Evolutionary conservation across 2,797 vertebrate species (phyloP), one percentile per base, ranked within the genome.

Genomic region (Mastacembelus armatus): DNA sequence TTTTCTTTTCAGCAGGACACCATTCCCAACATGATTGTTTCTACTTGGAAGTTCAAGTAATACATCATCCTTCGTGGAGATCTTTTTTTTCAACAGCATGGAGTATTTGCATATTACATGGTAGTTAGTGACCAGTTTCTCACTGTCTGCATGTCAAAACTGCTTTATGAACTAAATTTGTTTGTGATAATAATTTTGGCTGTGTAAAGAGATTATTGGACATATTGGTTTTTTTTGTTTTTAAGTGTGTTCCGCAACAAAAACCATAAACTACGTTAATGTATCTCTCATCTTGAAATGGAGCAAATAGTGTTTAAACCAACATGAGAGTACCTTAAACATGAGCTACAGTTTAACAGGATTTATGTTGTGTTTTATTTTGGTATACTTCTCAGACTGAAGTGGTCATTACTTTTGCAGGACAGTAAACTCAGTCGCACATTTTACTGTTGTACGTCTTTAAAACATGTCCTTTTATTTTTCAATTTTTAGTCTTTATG

Each of bases 281-380:
- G 18, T 33, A 32, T 5, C 10, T 55, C 19, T 29, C 1, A 2
- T 24, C 43, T 44, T 38, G 3, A 61, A 18, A 45, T 16, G 10
- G 27, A 40, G 29, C n/a, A n/a, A n/a, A n/a, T n/a, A 47, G 33
- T 83, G 84, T 85, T 85, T 85, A 80, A 39, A 45, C 11, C 4
- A 75, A 70, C 44, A 35, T 3, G 24, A 83, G 66, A 83, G 79
- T 52, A n/a, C 32, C 48, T 55, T 24, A 6, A 56, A 57, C 47
- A 56, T 14, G 1, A 66, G 43, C 57, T 32, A 39, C 65, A 66
- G 66, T 77, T 63, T 39, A 64, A 39, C 18, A 56, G 33, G 78
- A 82, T 87, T 88, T 72, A 89, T 87, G 80, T 63, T 18, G 54
- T 69, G 50, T 80, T 85, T 71, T 73, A 59, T 62, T 73, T 58